phyloP scores from a whole-genome alignment of 2,113 vertebrate genomes.

The Mirza zaza region DNA sequence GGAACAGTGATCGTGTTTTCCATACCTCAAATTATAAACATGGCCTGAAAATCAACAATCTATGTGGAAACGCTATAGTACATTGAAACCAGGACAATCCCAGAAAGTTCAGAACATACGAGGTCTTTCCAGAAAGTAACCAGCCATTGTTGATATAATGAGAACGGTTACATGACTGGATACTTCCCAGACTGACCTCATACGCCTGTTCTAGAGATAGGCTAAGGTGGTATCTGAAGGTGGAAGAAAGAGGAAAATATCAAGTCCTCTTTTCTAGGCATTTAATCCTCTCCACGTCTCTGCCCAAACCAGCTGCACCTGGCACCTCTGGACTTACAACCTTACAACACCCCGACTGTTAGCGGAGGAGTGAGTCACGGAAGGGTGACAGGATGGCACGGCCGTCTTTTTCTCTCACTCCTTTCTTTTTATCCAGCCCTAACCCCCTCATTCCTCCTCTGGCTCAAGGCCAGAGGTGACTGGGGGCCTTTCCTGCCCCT shows the following conservation, averaged over 20 bases:
- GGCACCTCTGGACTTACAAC: background rate
- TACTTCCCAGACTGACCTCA: too few species aligned
- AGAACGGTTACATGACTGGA: too few species aligned
- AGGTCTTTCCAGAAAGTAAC: too few species aligned
- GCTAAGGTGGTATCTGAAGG: background rate
- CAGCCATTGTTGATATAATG: too few species aligned
- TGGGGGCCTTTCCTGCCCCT: background rate
- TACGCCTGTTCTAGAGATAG: background rate
- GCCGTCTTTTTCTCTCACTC: accelerated
- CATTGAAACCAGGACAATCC: background rate
- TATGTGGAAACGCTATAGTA: accelerated
- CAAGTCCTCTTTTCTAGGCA: background rate
- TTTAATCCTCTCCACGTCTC: background rate
- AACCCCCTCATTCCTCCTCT: background rate
- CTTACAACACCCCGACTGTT: background rate
- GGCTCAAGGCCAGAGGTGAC: background rate
- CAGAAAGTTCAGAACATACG: background rate
- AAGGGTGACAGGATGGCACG: accelerated
- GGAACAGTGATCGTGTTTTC: background rate
- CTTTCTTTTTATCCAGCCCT: background rate
- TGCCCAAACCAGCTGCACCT: background rate
- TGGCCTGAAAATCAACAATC: background rate
- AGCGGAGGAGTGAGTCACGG: background rate
- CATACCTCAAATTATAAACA: background rate
- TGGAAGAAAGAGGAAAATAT: background rate